Evolutionary conservation across 2,888 invertebrate species (phyloP).

Genomic region (Eucera pruinosa): DNA sequence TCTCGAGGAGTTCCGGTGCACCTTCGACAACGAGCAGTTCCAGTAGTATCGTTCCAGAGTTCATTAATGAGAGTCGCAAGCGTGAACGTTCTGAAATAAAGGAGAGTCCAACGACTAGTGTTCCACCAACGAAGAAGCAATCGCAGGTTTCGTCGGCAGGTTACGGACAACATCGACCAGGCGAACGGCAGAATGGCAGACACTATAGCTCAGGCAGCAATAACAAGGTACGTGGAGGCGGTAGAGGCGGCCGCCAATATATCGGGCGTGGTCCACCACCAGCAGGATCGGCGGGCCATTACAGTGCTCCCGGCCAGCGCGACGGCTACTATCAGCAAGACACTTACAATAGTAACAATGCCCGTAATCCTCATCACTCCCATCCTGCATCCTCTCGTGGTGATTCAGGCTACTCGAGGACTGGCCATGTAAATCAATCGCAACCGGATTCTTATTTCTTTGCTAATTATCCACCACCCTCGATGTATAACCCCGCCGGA

Average conservation of each 20-base stretch:
- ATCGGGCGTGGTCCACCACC: conserved; percentile 76
- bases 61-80: conserved; percentile 76
- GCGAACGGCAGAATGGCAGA: conserved; percentile 82
- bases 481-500: conserved; percentile 68
- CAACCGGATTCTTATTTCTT: conserved; percentile 74
- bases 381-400: conserved; percentile 45
- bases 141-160: conserved; percentile 60
- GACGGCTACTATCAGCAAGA: conserved; percentile 72
- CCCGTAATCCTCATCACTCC: conserved; percentile 59
- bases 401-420: conserved; percentile 54
- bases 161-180: conserved; percentile 71
- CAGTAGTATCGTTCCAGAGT: conserved; percentile 62
- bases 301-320: conserved; percentile 67
- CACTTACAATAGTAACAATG: conserved; percentile 57
- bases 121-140: conserved; percentile 69
- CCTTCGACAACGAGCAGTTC: conserved; percentile 68
- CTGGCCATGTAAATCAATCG: conserved; percentile 52
- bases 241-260: conserved; percentile 76
- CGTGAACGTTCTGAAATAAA: conserved; percentile 81
- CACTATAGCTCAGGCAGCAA: conserved; percentile 80
- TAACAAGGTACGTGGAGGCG: conserved; percentile 84
- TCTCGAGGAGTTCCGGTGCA: conserved; percentile 84
- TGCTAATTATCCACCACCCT: conserved; percentile 74
- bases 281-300: conserved; percentile 72
- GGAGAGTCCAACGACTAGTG: conserved; percentile 79